Conservation (phyloP, 1,140 invertebrate species). For the Aphelenchoides avenae region DNA sequence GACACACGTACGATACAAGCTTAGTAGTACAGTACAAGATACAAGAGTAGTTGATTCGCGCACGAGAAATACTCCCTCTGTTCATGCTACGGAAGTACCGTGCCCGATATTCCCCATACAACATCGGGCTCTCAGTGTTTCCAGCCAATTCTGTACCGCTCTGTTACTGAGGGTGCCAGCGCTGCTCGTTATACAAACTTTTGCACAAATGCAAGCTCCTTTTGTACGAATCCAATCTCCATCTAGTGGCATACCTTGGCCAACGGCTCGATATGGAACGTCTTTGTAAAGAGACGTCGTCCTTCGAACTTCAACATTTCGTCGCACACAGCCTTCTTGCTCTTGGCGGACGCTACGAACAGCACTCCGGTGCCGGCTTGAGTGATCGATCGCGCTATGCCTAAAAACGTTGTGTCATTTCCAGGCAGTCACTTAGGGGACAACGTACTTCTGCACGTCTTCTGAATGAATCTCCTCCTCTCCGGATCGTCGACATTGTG, state of each 20-base stretch:
- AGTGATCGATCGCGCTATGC: slow-evolving; percentile 16
- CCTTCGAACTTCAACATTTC: slow-evolving; percentile 14
- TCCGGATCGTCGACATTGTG: slow-evolving; percentile 41
- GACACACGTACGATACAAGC: too few species aligned
- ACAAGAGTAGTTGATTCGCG: too few species aligned
- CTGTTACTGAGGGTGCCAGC: not conserved
- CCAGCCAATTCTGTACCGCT: too few species aligned
- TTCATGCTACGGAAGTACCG: too few species aligned
- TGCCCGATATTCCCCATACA: not conserved
- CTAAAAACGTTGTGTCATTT: slow-evolving; percentile 13
- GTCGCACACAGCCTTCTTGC: slow-evolving; percentile 18
- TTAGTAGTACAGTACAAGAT: too few species aligned
- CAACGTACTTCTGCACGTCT: slow-evolving; percentile 35
- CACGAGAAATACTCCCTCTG: too few species aligned
- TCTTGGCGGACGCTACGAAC: slow-evolving; percentile 21
- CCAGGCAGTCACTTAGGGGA: not conserved
- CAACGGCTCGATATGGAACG: slow-evolving; percentile 14
- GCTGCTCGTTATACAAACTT: not conserved
- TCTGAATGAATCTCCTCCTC: slow-evolving; percentile 31
- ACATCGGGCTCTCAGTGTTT: not conserved
- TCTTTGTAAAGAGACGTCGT: slow-evolving; percentile 24
- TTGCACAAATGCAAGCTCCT: not conserved
- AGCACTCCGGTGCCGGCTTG: slow-evolving; percentile 8
- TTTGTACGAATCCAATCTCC: not conserved
- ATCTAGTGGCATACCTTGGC: slow-evolving; percentile 23